Conservation (phyloP, 2,888 invertebrate species). For the Hedychridium roseum region DNA sequence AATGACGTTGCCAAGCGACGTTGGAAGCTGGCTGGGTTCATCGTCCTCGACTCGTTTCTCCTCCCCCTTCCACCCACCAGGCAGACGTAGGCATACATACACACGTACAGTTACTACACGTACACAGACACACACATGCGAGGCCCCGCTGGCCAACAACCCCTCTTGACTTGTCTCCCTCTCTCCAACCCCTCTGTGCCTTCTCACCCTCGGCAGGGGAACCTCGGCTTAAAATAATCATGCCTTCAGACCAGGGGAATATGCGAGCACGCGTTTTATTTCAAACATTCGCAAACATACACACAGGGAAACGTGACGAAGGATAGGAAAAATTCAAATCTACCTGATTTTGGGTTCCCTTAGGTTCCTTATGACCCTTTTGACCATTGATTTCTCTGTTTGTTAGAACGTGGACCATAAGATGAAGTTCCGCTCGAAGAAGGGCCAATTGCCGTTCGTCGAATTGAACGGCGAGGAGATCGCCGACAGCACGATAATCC, state of each 20-base stretch:
- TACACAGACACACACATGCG: too few relatives aligned
- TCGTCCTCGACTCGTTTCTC: constrained; percentile 61
- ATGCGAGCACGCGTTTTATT: too few relatives aligned
- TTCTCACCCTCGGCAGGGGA: constrained; percentile 9
- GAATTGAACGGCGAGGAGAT: constrained; percentile 95
- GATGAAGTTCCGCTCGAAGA: constrained; percentile 92
- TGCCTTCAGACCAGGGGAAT: too few relatives aligned
- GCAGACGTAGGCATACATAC: too few relatives aligned
- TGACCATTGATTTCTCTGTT: constrained; percentile 11
- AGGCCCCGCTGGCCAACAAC: constrained; percentile 66
- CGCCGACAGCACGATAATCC: constrained; percentile 90
- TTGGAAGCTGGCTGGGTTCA: constrained; percentile 65
- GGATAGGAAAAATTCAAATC: too few relatives aligned
- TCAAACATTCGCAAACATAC: too few relatives aligned
- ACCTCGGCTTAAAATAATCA: too few relatives aligned
- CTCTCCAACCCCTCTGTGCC: constrained; percentile 14
- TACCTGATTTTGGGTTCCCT: too few relatives aligned
- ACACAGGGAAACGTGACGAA: neutral
- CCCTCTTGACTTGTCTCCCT: constrained; percentile 23
- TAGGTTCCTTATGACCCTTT: too few relatives aligned
- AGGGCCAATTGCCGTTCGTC: constrained; percentile 93
- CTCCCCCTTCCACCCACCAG: constrained; percentile 62
- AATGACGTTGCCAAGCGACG: constrained; percentile 66
- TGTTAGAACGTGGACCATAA: constrained; percentile 94
- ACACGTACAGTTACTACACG: too few relatives aligned